Evolutionary conservation across 2,888 invertebrate genomes (phyloP).

Genomic region (Aethes cnicana): DNA sequence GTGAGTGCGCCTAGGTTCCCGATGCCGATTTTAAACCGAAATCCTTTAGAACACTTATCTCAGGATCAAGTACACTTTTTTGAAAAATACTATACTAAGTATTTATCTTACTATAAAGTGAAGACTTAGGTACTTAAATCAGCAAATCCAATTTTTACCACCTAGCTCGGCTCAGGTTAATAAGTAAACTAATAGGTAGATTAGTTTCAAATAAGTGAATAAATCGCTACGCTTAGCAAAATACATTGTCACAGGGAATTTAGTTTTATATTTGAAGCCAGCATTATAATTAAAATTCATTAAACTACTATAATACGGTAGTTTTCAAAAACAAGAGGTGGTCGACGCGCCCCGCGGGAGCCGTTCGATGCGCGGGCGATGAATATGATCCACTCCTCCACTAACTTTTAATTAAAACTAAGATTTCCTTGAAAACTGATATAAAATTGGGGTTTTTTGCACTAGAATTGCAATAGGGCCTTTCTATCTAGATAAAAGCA

Average conservation of each 20-base stretch:
- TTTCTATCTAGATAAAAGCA: background rate
- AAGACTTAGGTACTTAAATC: no score
- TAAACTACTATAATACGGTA: slow-evolving; percentile 37
- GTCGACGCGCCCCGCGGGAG: slow-evolving; percentile 59
- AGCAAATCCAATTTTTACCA: no score
- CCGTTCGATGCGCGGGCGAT: slow-evolving; percentile 50
- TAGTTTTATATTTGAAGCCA: slow-evolving; percentile 12
- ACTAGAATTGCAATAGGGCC: background rate
- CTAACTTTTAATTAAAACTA: slow-evolving; percentile 72
- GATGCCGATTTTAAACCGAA: no score
- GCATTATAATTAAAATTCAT: slow-evolving; percentile 24
- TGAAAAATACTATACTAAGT: no score
- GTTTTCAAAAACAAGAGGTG: slow-evolving; percentile 47
- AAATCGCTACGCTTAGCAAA: background rate
- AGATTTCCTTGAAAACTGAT: slow-evolving; percentile 49
- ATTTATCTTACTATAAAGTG: no score
- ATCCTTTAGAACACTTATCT: no score
- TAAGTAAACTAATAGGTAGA: no score
- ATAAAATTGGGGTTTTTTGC: background rate
- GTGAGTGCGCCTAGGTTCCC: no score
- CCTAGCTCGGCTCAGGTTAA: no score
- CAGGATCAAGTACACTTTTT: no score
- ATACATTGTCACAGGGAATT: slow-evolving; percentile 5
- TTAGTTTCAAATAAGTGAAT: no score
- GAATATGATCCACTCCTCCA: slow-evolving; percentile 59